phyloP scores from a whole-genome alignment of 2,888 invertebrate genomes.

The Platycheirus rosarum region DNA sequence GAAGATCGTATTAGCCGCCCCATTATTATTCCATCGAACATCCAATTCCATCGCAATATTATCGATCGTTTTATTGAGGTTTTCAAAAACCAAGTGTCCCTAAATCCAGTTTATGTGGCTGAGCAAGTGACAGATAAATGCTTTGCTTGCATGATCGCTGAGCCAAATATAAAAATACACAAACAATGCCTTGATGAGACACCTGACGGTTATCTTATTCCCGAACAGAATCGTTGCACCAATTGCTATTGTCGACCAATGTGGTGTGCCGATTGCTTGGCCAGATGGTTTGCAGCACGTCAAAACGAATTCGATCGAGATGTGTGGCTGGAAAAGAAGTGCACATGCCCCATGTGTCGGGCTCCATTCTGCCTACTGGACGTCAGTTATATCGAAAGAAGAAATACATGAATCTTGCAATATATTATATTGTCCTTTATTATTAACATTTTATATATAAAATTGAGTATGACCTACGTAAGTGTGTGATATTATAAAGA shows the following conservation, averaged over 20 bases:
- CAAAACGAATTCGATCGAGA: slow-evolving; percentile 88
- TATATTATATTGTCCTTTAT: slow-evolving; percentile 17
- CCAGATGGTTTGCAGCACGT: slow-evolving; percentile 93
- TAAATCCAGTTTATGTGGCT: slow-evolving; percentile 86
- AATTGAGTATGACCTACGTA: slow-evolving; percentile 59
- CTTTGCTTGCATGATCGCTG: slow-evolving; percentile 93
- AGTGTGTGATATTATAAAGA: slow-evolving; percentile 66
- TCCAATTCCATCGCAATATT: slow-evolving; percentile 89
- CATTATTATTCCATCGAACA: slow-evolving; percentile 87
- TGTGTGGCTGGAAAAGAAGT: slow-evolving; percentile 91
- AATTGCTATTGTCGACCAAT: slow-evolving; percentile 91
- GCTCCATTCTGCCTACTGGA: slow-evolving; percentile 93
- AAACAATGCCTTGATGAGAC: slow-evolving; percentile 86
- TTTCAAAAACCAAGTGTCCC: slow-evolving; percentile 89
- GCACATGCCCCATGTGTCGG: slow-evolving; percentile 94
- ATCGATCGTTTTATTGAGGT: slow-evolving; percentile 93
- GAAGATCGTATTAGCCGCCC: slow-evolving; percentile 88
- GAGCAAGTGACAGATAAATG: slow-evolving; percentile 92
- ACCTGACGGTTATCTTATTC: slow-evolving; percentile 81
- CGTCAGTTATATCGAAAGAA: slow-evolving; percentile 84
- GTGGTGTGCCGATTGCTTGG: slow-evolving; percentile 95
- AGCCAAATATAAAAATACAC: slow-evolving; percentile 90
- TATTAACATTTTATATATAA: slow-evolving; percentile 49
- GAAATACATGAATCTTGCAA: slow-evolving; percentile 24
- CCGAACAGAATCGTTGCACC: slow-evolving; percentile 80